A percentile compares a stretch with the other conserved stretches of the same genome.
These are phyloP conservation scores for Laspeyria flexula DNA, from an alignment of 2,888 invertebrate genomes.

Conservation along the genomic window DNA sequence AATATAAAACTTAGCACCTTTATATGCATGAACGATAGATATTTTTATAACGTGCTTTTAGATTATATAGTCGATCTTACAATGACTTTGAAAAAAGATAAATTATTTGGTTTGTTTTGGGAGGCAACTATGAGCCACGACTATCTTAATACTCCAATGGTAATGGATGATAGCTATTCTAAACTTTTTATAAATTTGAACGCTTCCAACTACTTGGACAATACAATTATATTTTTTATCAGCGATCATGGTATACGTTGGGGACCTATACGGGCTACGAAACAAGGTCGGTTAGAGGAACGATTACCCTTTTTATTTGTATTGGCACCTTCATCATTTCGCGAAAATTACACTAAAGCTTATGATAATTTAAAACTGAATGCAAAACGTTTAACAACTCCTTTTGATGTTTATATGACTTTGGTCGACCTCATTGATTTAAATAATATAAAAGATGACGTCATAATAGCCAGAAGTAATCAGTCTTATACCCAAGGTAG, in stretches of 20 bases:
- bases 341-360: constrained; percentile 85
- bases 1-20: constrained; percentile 58
- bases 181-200: constrained; percentile 85
- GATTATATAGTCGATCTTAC: constrained; percentile 89
- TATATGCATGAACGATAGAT: constrained; percentile 89
- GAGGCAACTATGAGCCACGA: constrained; percentile 93
- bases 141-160: constrained; percentile 90
- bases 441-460: constrained; percentile 40
- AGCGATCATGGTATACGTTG: constrained; percentile 97
- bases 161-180: constrained; percentile 89
- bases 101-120: constrained; percentile 94
- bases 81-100: constrained; percentile 82
- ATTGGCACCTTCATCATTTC: constrained; percentile 91
- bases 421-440: constrained; percentile 88
- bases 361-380: constrained; percentile 88
- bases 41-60: constrained; percentile 89
- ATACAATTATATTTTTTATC: constrained; percentile 89
- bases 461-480: constrained; percentile 57
- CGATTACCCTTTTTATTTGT: constrained; percentile 92
- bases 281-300: constrained; percentile 94
- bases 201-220: constrained; percentile 83
- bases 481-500: constrained; percentile 71
- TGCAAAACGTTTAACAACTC: constrained; percentile 89
- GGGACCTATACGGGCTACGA: constrained; percentile 92
- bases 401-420: constrained; percentile 93